Evolutionary conservation across 2,888 invertebrate genomes (phyloP).

Genomic region (Doris montereyensis): DNA sequence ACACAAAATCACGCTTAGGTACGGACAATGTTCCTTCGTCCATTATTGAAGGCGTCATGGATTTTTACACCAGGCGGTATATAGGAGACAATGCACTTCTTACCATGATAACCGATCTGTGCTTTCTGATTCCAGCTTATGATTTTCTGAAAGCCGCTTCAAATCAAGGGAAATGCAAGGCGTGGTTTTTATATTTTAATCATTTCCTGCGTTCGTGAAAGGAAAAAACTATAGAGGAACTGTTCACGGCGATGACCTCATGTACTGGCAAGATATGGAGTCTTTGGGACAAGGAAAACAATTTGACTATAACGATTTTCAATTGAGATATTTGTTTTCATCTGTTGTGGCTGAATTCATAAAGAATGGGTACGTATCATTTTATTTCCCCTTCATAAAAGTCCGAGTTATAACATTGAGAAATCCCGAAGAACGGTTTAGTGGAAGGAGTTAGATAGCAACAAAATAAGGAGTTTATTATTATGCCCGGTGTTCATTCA

Average conservation of each 20-base stretch:
- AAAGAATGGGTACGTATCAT: neutral
- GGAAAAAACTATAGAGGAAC: neutral
- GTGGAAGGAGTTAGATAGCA: no score
- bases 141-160: constrained; percentile 2
- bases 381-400: no score
- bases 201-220: constrained; percentile 18
- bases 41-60: neutral
- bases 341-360: constrained; percentile 4
- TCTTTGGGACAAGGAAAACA: neutral
- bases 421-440: no score
- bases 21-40: neutral
- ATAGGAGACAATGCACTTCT: neutral
- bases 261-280: constrained; percentile 21
- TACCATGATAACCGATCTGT: constrained; percentile 1
- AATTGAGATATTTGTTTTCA: neutral
- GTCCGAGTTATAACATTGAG: no score
- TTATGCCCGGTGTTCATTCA: no score
- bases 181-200: constrained; percentile 16
- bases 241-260: constrained; percentile 7
- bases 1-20: neutral
- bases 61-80: constrained; percentile 8
- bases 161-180: neutral
- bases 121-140: constrained; percentile 21
- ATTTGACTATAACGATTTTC: neutral
- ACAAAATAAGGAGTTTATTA: no score